Percentiles rank a stretch among this genome's conserved stretches.
Conservation (phyloP, 1,140 invertebrate genomes). For the Lasaia peninsularis region DNA sequence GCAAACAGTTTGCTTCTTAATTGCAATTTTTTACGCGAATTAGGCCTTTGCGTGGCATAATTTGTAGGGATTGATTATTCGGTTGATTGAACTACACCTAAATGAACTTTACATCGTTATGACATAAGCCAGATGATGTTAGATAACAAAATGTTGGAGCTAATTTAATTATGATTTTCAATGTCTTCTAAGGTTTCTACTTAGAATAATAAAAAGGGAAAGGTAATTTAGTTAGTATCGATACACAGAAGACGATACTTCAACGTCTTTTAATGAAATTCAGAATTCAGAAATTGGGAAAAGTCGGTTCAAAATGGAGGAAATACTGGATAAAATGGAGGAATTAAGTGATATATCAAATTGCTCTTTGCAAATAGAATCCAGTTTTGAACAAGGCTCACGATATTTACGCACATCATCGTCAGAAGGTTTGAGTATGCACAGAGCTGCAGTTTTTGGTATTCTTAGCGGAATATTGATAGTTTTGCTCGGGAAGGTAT, state of each 20-base stretch:
- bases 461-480: conserved; percentile 17
- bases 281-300: background rate
- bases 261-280: background rate
- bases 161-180: conserved; percentile 27
- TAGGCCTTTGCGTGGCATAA: too few relatives aligned
- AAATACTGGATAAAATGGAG: conserved; percentile 25
- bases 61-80: too few relatives aligned
- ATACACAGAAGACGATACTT: background rate
- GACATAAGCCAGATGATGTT: background rate
- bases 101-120: too few relatives aligned
- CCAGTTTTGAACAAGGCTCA: conserved; percentile 11
- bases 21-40: too few relatives aligned
- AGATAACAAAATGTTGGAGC: conserved; percentile 12
- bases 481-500: conserved; percentile 15
- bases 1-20: too few relatives aligned
- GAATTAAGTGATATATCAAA: conserved; percentile 22
- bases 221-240: background rate
- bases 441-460: conserved; percentile 18
- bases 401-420: background rate
- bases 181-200: conserved; percentile 34
- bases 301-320: background rate
- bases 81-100: too few relatives aligned
- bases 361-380: conserved; percentile 17
- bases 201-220: conserved; percentile 15
- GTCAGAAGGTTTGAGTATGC: conserved; percentile 18